Evolutionary conservation across 2,797 vertebrate genomes (phyloP).

Genomic region (Falco berigora): DNA sequence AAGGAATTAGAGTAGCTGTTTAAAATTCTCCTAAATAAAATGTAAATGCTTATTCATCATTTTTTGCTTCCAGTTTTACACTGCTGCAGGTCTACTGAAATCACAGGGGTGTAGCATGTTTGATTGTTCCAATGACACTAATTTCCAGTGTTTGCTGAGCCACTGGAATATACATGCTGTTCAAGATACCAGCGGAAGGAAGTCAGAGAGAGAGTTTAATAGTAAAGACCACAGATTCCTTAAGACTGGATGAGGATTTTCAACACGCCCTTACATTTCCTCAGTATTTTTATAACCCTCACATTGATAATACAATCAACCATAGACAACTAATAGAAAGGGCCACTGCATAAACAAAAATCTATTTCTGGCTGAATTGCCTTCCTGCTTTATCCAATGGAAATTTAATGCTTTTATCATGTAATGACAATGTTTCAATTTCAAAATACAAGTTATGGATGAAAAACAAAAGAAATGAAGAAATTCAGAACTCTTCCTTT

Average conservation of each 20-base stretch:
- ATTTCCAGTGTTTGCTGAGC: not conserved
- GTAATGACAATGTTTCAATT: not conserved
- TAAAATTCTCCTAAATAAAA: not conserved
- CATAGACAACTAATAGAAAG: not conserved
- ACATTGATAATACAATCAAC: not conserved
- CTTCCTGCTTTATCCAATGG: not conserved
- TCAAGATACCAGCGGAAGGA: not conserved
- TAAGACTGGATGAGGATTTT: not conserved
- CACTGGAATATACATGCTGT: not conserved
- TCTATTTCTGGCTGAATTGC: not conserved
- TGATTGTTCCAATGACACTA: not conserved
- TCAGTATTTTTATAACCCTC: not conserved
- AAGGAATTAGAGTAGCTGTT: not conserved
- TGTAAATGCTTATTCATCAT: not conserved
- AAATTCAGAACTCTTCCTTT: not conserved
- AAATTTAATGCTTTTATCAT: not conserved
- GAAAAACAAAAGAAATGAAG: constrained; percentile 1
- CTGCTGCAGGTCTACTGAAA: not conserved
- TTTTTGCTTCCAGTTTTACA: not conserved
- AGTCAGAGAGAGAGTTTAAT: not conserved
- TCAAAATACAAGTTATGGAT: not conserved
- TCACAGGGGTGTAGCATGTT: not conserved
- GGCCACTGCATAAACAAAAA: not conserved
- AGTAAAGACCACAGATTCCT: not conserved
- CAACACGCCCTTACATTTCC: not conserved